Evolutionary conservation across 1,140 invertebrate species (phyloP), one percentile per base, ranked within the genome.

Genomic region (Venturia canescens): DNA sequence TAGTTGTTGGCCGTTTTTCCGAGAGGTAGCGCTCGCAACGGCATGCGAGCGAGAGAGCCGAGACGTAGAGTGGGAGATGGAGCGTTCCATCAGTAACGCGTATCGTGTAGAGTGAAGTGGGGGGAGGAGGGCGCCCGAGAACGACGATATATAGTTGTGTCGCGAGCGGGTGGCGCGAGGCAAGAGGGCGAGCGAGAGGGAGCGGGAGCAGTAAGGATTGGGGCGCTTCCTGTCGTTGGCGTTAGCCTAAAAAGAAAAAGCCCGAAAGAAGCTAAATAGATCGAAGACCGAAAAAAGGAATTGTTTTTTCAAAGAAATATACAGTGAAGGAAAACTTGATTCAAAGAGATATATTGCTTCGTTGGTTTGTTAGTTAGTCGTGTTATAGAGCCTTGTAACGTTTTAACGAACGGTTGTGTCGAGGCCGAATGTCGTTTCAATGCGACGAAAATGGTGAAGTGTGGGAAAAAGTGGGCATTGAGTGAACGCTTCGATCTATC

Each of bases 371-470:
- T 44, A 11, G 38, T 44, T 44, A 11, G 38, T 44, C 67, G 57
- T 81, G 75, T 50, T 38, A 78, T 72, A 69, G 27, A 76, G 50
- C 38, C 3, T 71, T 71, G 21, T 16, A 71, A 44, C 50, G 69
- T 71, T 71, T 38, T 27, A 23, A 63, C 60, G 60, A 31, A 31
- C 66, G 66, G 27, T 26, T 74, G 44, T 74, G 85, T 82, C 77
- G 79, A 80, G 81, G 78, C 84, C 88, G 89, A 89, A 92, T 92
- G 91, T 90, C 88, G 91, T 90, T 89, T 90, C 91, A 89, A 91
- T 90, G 89, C 88, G 84, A 90, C 88, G 86, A 93, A 91, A 92
- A 93, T 93, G 91, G 86, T 91, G 90, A 89, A 88, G 86, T 90
- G 84, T 89, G 89, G 86, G 83, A 87, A 83, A 88, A 88, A 89